phyloP scores from a whole-genome alignment of 2,113 vertebrate species.

The Illadopsis cleaveri region DNA sequence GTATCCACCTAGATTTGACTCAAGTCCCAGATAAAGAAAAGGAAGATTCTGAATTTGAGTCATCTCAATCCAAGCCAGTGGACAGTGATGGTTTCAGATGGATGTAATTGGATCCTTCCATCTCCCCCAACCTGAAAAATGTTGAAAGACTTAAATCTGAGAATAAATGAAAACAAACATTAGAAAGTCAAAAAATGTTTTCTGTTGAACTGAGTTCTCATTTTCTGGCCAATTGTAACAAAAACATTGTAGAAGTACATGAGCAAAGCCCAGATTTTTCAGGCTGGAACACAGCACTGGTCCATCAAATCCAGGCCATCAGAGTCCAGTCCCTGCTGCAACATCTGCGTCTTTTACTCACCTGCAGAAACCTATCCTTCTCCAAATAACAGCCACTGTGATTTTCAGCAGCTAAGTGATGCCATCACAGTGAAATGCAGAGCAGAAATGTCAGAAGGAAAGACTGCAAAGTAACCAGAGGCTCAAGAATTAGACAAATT shows the following conservation, averaged over 20 bases:
- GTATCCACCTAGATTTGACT: conserved; percentile 42
- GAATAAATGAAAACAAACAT: conserved; percentile 64
- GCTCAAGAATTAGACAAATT: background rate
- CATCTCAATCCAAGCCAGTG: conserved; percentile 37
- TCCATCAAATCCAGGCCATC: background rate
- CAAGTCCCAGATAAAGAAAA: conserved; percentile 14
- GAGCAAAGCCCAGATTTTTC: conserved; percentile 28
- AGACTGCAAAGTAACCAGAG: background rate
- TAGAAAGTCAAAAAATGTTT: conserved; percentile 51
- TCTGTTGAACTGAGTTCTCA: conserved; percentile 18
- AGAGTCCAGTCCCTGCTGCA: background rate
- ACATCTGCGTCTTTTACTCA: background rate
- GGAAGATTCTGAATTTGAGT: background rate
- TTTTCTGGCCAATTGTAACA: conserved; percentile 36
- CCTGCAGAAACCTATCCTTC: background rate
- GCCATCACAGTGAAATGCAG: background rate
- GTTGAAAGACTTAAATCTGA: conserved; percentile 37
- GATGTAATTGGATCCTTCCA: conserved; percentile 19
- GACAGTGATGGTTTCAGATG: conserved; percentile 18
- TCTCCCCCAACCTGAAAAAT: conserved; percentile 7
- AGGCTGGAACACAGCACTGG: background rate
- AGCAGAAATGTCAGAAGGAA: background rate
- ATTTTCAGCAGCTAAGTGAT: background rate
- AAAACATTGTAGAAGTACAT: conserved; percentile 10
- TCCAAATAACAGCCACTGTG: background rate